phyloP scores from a whole-genome alignment of 2,113 vertebrate species.

The Lamprotornis superbus region DNA sequence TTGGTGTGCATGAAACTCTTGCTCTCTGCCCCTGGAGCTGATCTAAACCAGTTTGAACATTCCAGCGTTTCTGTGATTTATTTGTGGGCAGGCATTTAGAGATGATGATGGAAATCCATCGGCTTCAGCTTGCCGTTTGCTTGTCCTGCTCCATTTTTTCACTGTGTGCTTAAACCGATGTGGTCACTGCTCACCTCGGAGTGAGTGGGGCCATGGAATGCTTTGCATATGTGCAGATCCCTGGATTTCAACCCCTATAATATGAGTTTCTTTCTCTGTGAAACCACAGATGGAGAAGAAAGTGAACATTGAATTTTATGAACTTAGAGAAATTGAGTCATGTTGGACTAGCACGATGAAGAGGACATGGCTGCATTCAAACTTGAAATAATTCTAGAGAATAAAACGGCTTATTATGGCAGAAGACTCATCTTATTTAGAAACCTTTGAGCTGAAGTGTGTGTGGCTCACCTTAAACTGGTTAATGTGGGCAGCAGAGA shows the following conservation, averaged over 20 bases:
- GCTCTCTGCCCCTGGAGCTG: not conserved
- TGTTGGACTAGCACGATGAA: not conserved
- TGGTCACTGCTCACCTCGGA: not conserved
- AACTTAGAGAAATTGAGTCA: not conserved
- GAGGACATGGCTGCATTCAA: not conserved
- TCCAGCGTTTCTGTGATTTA: not conserved
- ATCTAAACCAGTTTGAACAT: not conserved
- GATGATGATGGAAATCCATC: not conserved
- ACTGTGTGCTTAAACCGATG: not conserved
- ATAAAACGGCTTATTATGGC: not conserved
- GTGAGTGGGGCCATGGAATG: not conserved
- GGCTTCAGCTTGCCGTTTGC: not conserved
- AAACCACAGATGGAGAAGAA: not conserved
- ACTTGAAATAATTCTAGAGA: not conserved
- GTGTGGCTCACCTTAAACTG: not conserved
- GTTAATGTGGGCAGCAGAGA: not conserved
- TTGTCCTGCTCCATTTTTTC: not conserved
- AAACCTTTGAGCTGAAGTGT: not conserved
- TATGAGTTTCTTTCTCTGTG: not conserved
- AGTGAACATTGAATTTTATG: not conserved
- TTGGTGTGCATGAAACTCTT: too few relatives aligned
- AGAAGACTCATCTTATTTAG: not conserved
- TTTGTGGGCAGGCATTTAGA: not conserved
- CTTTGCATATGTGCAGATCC: not conserved
- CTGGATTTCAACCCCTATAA: not conserved